phyloP scores from a whole-genome alignment of 2,888 invertebrate species.

The Globia sparganii region DNA sequence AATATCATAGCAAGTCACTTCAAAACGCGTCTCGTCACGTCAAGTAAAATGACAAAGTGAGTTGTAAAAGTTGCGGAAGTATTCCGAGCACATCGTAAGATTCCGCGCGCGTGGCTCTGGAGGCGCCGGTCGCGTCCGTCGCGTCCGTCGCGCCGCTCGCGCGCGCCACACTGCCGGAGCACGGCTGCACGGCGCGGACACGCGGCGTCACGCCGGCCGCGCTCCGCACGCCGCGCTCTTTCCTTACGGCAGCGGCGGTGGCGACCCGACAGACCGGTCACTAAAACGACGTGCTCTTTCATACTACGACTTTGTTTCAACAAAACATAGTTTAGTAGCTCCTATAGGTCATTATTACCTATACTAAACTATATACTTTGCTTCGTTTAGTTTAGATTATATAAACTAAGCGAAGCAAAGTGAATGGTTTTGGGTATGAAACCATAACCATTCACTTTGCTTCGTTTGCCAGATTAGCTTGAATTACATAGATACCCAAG shows the following conservation, averaged over 20 bases:
- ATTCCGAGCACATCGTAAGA: slow-evolving; percentile 26
- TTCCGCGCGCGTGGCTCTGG: slow-evolving; percentile 5
- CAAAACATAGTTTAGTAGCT: neutral
- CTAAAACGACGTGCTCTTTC: neutral
- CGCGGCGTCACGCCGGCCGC: neutral
- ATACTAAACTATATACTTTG: too few species aligned
- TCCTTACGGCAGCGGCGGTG: neutral
- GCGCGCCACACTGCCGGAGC: slow-evolving; percentile 65
- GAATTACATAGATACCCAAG: neutral
- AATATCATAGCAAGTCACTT: slow-evolving; percentile 8
- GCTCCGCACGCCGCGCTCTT: neutral
- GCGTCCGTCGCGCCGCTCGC: slow-evolving; percentile 54
- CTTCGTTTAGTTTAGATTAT: neutral
- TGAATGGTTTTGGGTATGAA: too few species aligned
- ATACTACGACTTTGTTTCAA: neutral
- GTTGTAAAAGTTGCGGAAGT: slow-evolving; percentile 61
- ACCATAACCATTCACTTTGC: neutral
- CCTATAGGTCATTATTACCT: too few species aligned
- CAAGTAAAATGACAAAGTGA: slow-evolving; percentile 13
- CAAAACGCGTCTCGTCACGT: slow-evolving; percentile 5
- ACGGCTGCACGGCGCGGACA: slow-evolving; percentile 7
- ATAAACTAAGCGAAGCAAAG: neutral
- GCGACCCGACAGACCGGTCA: neutral
- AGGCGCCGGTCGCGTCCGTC: slow-evolving; percentile 16
- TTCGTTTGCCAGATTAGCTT: neutral